Evolutionary conservation across 2,113 vertebrate species (phyloP), one percentile per base, ranked within the genome.

Genomic region (Perccottus glenii): DNA sequence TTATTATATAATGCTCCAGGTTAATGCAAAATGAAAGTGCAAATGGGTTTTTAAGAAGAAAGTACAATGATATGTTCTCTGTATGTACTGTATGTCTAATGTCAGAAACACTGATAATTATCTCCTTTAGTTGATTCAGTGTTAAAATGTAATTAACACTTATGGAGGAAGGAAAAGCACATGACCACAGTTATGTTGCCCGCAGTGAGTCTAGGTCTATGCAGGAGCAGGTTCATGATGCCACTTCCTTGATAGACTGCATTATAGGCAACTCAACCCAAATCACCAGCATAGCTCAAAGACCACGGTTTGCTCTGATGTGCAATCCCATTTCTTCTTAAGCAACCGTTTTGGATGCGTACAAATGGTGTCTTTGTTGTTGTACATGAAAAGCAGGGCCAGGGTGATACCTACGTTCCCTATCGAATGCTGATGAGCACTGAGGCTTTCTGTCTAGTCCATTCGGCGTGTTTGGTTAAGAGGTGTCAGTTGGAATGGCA

Each of bases 291-390:
- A 6, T 38, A 55, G 67, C 67, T 84, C 72, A 46, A 60, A 53
- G 73, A 42, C 71, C 74, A 64, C 9, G 11, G 51, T 80, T 70
- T 74, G 59, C 70, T 77, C 75, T 47, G 66, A 82, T 66, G 70
- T 83, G 68, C 61, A 62, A 61, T 71, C 67, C 77, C 14, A 50
- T 76, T 86, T 72, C 67, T 84, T 72, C 67, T 64, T 51, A 60
- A 81, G 81, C 72, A 72, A 69, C 84, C 77, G 59, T 84, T 83
- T 82, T 71, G 71, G 70, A 81, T 77, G 82, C 15, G 73, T 67
- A 85, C 84, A 87, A 85, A 85, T 78, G 69, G 73, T 50, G 73
- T 60, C 84, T 81, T 87, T 86, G 84, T 89, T 80, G 83, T 85
- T 73, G 67, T 76, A 88, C 85, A 85, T 81, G 78, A 79, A 78